Evolutionary conservation across 2,113 vertebrate genomes (phyloP), one percentile per base, ranked within the genome.

Genomic region (Lipophrys pholis): DNA sequence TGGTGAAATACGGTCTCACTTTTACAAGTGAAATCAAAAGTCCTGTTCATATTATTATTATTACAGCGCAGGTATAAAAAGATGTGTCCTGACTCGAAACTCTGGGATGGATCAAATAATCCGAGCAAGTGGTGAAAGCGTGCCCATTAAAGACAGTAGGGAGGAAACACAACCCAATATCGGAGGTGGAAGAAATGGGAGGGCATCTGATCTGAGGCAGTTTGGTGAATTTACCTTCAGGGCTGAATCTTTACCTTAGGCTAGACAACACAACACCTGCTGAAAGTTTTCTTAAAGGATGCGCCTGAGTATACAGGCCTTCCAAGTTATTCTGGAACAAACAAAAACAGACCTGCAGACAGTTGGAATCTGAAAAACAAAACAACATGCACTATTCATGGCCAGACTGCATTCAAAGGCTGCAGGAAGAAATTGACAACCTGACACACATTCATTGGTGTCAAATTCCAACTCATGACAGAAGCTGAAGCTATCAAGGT

Each of bases 361-460:
- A 87, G 87, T 82, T 83, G 80, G 89, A 87, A 89, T 88, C 82
- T 84, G 86, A 86, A 85, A 92, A 88, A 87, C 80, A 91, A 91
- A 92, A 91, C 86, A 93, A 91, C 90, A 93, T 93, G 70, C 89
- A 93, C 89, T 93, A 94, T 94, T 93, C 91, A 93, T 92, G 90
- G 82, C 80, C 86, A 83, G 83, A 36, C 82, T 83, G 80, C 80
- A 81, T 89, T 92, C 87, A 93, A 91, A 91, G 89, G 78, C 83
- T 83, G 77, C 73, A 79, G 84, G 81, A 87, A 81, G 85, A 88
- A 83, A 90, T 86, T 94, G 91, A 93, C 91, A 94, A 90, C 64
- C 86, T 92, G 90, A 93, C 91, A 91, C 82, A 87, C 76, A 90
- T 90, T 90, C 88, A 83, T 82, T 92, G 91, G 85, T 93, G 93